Evolutionary conservation across 2,888 invertebrate species (phyloP).

Genomic region (Exocentrus adspersus): DNA sequence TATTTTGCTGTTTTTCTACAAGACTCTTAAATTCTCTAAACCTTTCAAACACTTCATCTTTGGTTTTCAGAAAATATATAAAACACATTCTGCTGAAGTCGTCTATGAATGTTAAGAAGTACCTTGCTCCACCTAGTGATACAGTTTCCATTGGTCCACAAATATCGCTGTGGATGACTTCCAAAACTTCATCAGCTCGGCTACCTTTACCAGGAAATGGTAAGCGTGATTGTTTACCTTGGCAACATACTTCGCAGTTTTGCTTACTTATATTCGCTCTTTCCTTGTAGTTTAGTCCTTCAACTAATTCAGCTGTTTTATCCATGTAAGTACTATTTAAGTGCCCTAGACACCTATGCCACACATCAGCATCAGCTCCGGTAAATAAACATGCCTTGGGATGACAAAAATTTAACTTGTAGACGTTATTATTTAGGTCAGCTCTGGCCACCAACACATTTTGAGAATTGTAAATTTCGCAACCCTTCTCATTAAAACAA

Average conservation of each 20-base stretch:
- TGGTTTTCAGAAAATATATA: conserved; percentile 50
- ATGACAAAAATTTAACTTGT: neutral
- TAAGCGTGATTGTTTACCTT: conserved; percentile 46
- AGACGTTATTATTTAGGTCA: neutral
- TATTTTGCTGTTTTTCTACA: conserved; percentile 48
- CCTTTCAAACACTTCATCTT: conserved; percentile 44
- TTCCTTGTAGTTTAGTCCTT: conserved; percentile 32
- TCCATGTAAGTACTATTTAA: conserved; percentile 30
- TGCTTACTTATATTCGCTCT: conserved; percentile 14
- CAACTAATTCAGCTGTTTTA: conserved; percentile 31
- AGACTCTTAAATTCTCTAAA: conserved; percentile 47
- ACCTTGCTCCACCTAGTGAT: conserved; percentile 41
- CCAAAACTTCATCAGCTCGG: conserved; percentile 23
- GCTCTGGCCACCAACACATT: conserved; percentile 33
- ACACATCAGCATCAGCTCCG: neutral
- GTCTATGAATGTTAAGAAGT: conserved; percentile 54
- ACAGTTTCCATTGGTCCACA: conserved; percentile 38
- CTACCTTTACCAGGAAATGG: conserved; percentile 43
- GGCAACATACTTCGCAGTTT: conserved; percentile 38
- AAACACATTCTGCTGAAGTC: conserved; percentile 49
- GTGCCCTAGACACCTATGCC: neutral
- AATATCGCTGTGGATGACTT: conserved; percentile 33
- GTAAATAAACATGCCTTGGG: neutral
- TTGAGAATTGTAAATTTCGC: conserved; percentile 37
- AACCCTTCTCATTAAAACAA: conserved; percentile 33